Conservation (phyloP, 1,140 invertebrate species). For the Artemia franciscana region DNA sequence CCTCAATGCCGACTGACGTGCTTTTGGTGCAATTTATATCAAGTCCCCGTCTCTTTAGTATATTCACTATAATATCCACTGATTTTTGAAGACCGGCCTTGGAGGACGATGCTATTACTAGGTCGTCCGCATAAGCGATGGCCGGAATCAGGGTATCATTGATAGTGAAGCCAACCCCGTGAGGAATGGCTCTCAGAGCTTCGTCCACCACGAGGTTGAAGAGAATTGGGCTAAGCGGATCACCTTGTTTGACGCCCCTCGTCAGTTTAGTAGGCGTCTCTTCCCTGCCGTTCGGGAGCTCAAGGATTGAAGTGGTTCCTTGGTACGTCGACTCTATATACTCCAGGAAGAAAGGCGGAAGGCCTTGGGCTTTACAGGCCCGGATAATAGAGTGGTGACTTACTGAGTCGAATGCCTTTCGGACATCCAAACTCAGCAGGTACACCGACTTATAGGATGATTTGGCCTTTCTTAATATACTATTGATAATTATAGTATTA, state of each 20-base stretch:
- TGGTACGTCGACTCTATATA: neutral
- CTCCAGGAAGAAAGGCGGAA: neutral
- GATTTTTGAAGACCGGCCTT: slow-evolving; percentile 8
- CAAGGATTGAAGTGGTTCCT: neutral
- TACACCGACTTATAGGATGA: neutral
- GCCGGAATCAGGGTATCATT: slow-evolving; percentile 3
- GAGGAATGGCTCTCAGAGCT: slow-evolving; percentile 12
- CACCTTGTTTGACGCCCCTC: slow-evolving; percentile 26
- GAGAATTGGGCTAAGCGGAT: slow-evolving; percentile 23
- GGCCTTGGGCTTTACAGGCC: neutral
- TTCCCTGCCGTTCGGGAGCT: neutral
- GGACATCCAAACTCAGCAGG: neutral
- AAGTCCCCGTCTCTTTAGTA: slow-evolving; percentile 10
- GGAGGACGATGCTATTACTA: slow-evolving; percentile 12
- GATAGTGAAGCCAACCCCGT: slow-evolving; percentile 2
- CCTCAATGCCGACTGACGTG: slow-evolving; percentile 9
- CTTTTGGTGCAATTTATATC: slow-evolving; percentile 13
- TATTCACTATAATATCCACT: slow-evolving; percentile 5
- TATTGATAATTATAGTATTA: neutral
- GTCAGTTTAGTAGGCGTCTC: neutral
- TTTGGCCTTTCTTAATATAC: neutral
- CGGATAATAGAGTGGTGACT: neutral
- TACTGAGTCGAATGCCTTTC: slow-evolving; percentile 3
- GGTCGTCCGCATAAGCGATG: slow-evolving; percentile 18
- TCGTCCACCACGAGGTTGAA: slow-evolving; percentile 25